Percentiles rank a stretch among this genome's conserved stretches.
Conservation (phyloP, 2,113 vertebrate genomes). For the Parotia lawesii region DNA sequence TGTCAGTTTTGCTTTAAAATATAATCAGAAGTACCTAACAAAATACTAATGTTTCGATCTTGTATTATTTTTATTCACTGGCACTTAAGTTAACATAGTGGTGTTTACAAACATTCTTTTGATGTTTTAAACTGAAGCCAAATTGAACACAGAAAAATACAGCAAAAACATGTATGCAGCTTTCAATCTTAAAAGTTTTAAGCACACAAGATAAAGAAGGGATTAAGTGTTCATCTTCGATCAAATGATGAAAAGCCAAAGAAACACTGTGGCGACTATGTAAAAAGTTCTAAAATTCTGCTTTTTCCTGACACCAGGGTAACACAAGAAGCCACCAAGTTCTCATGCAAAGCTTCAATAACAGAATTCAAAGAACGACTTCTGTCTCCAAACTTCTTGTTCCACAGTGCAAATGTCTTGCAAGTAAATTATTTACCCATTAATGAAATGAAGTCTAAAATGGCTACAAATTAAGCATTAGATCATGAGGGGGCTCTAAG, state of each 20-base stretch:
- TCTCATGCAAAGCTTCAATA: background rate
- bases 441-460: background rate
- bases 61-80: background rate
- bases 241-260: background rate
- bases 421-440: background rate
- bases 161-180: background rate
- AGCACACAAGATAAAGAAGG: background rate
- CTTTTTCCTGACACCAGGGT: background rate
- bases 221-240: background rate
- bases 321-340: background rate
- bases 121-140: background rate
- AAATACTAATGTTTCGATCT: background rate
- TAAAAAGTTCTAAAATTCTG: background rate
- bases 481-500: background rate
- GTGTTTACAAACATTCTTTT: background rate
- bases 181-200: background rate
- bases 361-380: background rate
- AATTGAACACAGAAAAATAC: background rate
- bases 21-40: background rate
- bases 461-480: background rate
- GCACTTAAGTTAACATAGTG: background rate
- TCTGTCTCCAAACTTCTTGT: background rate
- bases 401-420: background rate
- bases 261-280: fast-evolving
- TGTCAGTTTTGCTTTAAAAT: background rate